Evolutionary conservation across 2,797 vertebrate species (phyloP).

Genomic region (Nasua narica): DNA sequence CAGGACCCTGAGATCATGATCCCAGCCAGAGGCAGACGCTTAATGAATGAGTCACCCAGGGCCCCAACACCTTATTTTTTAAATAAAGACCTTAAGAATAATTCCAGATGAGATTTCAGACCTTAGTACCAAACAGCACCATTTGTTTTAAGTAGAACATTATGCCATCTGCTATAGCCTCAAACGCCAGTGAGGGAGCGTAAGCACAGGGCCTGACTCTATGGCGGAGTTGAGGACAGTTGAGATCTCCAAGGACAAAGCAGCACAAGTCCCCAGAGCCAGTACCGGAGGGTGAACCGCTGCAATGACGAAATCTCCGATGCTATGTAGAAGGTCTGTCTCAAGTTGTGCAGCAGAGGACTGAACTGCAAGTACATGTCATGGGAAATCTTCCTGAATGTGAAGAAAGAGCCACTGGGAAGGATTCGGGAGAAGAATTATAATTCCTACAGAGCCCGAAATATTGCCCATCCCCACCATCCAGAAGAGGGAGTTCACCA

Average conservation of each 20-base stretch:
- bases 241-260: background rate
- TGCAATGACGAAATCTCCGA: background rate
- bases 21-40: background rate
- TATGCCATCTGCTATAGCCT: conserved; percentile 32
- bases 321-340: background rate
- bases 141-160: conserved; percentile 58
- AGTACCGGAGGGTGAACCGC: background rate
- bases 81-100: conserved; percentile 17
- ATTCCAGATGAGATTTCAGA: conserved; percentile 49
- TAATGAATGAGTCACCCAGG: background rate
- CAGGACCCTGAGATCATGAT: background rate
- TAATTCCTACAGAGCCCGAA: background rate
- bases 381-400: background rate
- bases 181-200: background rate
- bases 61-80: background rate
- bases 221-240: background rate
- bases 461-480: background rate
- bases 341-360: background rate
- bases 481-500: background rate
- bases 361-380: background rate
- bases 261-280: background rate
- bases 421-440: background rate
- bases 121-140: conserved; percentile 56
- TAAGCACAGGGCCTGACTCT: background rate
- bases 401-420: background rate